phyloP scores from a whole-genome alignment of 2,113 vertebrate species.

The Diadophis punctatus region DNA sequence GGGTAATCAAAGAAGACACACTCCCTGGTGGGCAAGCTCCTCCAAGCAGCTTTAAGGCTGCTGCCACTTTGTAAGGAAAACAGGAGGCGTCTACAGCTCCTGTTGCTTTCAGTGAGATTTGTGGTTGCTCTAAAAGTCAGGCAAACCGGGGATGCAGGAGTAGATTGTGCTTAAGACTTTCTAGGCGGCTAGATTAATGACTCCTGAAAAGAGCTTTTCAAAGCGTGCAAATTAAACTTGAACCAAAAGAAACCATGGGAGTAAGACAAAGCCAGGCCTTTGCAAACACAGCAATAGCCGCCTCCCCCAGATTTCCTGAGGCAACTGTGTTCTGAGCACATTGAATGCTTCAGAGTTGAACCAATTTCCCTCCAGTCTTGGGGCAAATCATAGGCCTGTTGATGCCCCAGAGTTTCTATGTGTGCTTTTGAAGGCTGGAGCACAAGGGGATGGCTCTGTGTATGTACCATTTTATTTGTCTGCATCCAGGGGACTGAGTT shows the following conservation, averaged over 20 bases:
- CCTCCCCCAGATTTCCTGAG: slow-evolving; percentile 17
- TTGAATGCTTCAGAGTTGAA: neutral
- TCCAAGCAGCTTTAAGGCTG: neutral
- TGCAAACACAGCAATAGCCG: slow-evolving; percentile 5
- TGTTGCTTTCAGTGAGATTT: slow-evolving; percentile 17
- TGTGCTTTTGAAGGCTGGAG: neutral
- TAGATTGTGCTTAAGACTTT: slow-evolving; percentile 11
- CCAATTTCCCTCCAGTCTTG: neutral
- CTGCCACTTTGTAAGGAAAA: slow-evolving; percentile 17
- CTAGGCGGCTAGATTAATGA: slow-evolving; percentile 12
- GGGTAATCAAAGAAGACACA: slow-evolving; percentile 12
- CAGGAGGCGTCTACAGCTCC: neutral
- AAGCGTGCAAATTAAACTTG: slow-evolving; percentile 19
- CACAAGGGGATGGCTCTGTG: neutral
- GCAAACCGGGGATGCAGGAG: neutral
- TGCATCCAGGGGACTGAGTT: neutral
- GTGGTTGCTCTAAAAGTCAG: slow-evolving; percentile 25
- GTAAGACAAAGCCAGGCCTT: slow-evolving; percentile 19
- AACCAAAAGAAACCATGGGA: slow-evolving; percentile 19
- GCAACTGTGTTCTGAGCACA: neutral
- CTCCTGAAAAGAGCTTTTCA: slow-evolving; percentile 20
- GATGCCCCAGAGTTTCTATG: neutral
- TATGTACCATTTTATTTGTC: neutral
- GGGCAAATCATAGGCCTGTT: neutral
- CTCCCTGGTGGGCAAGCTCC: neutral